Evolutionary conservation across 2,113 vertebrate species (phyloP).

Genomic region (Marcusenius ussheri): DNA sequence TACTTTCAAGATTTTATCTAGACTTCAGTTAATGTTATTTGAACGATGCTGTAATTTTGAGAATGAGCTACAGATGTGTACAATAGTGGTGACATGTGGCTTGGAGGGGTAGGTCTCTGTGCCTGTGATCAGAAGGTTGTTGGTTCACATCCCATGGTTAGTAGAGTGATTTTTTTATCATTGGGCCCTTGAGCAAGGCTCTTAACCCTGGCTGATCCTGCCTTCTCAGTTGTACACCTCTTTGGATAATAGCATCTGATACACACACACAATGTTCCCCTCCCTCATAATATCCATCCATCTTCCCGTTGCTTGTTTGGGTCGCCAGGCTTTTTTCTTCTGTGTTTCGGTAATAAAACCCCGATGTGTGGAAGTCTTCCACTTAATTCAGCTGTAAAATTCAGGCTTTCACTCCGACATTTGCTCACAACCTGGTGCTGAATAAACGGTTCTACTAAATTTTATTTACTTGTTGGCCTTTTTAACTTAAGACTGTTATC

Average conservation of each 20-base stretch:
- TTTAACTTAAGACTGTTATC: not conserved
- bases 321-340: not conserved
- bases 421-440: not conserved
- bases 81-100: not conserved
- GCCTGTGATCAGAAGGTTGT: not conserved
- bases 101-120: not conserved
- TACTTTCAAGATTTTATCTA: not conserved
- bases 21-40: not conserved
- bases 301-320: not conserved
- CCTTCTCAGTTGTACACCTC: not conserved
- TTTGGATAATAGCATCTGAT: not conserved
- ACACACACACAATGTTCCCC: not conserved
- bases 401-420: not conserved
- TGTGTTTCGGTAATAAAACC: not conserved
- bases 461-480: not conserved
- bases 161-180: not conserved
- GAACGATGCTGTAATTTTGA: not conserved
- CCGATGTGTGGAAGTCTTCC: not conserved
- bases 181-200: not conserved
- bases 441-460: not conserved
- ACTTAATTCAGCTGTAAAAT: not conserved
- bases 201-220: not conserved
- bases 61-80: not conserved
- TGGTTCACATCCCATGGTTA: not conserved
- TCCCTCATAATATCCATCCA: not conserved